A percentile compares a stretch with the other conserved stretches of the same genome.
Evolutionary conservation across 2,797 vertebrate genomes (phyloP).

Genomic region (Benthosema pterotum): DNA sequence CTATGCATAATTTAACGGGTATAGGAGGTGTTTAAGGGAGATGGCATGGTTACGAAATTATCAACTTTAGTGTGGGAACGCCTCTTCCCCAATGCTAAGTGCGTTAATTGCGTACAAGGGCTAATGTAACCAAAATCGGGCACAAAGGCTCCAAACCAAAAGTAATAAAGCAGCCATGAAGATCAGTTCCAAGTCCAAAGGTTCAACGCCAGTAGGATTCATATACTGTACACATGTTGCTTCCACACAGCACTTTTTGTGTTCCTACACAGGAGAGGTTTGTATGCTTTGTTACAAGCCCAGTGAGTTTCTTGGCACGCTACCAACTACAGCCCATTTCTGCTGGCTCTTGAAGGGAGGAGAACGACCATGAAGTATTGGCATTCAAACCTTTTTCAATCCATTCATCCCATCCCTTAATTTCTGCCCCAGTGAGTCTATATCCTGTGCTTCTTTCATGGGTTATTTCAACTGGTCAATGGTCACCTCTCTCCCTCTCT

Average conservation of each 20-base stretch:
- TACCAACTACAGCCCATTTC: constrained; percentile 46
- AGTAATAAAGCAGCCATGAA: background rate
- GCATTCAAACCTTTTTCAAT: constrained; percentile 3
- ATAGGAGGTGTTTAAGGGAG: too few relatives aligned
- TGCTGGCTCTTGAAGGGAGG: constrained; percentile 32
- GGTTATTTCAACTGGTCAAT: too few relatives aligned
- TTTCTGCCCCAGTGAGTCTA: too few relatives aligned
- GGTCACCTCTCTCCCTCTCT: too few relatives aligned
- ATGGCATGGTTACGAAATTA: too few relatives aligned
- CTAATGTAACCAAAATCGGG: too few relatives aligned
- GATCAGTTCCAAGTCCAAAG: background rate
- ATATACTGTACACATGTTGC: background rate
- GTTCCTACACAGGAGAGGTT: constrained; percentile 10
- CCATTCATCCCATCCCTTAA: too few relatives aligned
- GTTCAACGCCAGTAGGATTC: constrained; percentile 3
- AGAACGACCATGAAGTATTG: constrained; percentile 19
- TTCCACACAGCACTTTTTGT: constrained; percentile 12
- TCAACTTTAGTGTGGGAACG: too few relatives aligned
- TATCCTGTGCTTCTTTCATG: too few relatives aligned
- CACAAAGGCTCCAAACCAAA: background rate
- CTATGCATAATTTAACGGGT: too few relatives aligned
- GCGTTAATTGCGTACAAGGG: too few relatives aligned
- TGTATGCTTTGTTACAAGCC: constrained; percentile 21
- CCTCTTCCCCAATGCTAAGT: too few relatives aligned
- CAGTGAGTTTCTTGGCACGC: constrained; percentile 31